Evolutionary conservation across 1,140 invertebrate genomes (phyloP), one percentile per base, ranked within the genome.

Genomic region (Spodoptera frugiperda): DNA sequence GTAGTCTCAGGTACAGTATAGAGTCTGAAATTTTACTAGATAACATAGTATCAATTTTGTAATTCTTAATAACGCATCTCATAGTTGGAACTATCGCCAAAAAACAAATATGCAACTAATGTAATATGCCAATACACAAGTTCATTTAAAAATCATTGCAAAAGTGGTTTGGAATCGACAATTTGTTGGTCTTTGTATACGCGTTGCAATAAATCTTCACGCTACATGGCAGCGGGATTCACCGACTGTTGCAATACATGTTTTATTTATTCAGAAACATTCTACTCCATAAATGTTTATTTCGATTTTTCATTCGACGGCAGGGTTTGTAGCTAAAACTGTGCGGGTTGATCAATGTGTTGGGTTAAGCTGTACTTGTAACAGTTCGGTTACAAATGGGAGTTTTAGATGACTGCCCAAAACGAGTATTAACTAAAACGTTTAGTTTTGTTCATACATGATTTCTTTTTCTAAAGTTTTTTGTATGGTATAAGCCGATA

Each of bases 251-350:
- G 61, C 44, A 65, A 46, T 65, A 48, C 63, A 67, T 67, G 63
- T 67, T 67, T 67, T 49, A 67, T 67, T 67, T 67, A 67, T 67
- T 49, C 63, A 49, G 5, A 67, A 67, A 67, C 63, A 48, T 67
- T 67, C 63, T 67, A 67, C 44, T 67, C 19, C 44, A 67, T 67
- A 65, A 21, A 67, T 65, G 44, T 65, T 67, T 67, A 67, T 67
- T 67, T 25, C 17, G 6, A 46, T 25, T 67, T 67, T 67, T 48
- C 59, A 63, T 63, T 44, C 33, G 59, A 44, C 59, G 33, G 5
- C 12, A 44, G 57, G 51, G 51, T 53, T 53, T 17, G 51, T 15
- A 44, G 33, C 33, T 63, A 63, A 44, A 63, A 63, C 33, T 63
- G 9, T 11, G 14, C 59, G 33, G 10, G 59, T 63, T 63, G 33